Evolutionary conservation across 2,797 vertebrate species (phyloP).

Genomic region (Morelia viridis): DNA sequence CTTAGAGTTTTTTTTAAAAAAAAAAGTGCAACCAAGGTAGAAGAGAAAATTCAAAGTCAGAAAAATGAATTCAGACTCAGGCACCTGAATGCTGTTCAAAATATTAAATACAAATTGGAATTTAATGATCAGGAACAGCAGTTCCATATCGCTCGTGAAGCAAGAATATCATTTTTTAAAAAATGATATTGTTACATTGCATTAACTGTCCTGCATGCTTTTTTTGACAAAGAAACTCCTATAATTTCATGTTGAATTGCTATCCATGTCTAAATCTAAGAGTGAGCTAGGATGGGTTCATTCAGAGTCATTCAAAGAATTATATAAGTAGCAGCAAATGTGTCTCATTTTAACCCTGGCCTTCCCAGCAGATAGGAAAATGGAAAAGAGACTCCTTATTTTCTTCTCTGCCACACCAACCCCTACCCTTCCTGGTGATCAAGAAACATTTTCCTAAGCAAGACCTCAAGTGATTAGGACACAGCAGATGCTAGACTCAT

Average conservation of each 20-base stretch:
- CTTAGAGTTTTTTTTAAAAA: no score
- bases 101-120: background rate
- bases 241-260: background rate
- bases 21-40: background rate
- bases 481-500: conserved; percentile 58
- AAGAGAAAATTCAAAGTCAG: background rate
- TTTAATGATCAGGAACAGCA: background rate
- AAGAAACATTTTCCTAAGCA: conserved; percentile 45
- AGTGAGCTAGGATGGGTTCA: conserved; percentile 1
- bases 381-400: background rate
- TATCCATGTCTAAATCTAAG: conserved; percentile 18
- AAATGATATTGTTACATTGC: background rate
- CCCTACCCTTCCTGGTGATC: conserved; percentile 35
- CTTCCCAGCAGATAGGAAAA: conserved; percentile 46
- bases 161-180: conserved; percentile 11
- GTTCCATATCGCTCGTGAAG: background rate
- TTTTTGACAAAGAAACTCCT: background rate
- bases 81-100: background rate
- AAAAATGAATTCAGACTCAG: background rate
- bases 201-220: background rate
- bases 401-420: background rate
- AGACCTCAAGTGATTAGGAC: conserved; percentile 63
- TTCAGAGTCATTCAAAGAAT: background rate
- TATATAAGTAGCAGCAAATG: background rate
- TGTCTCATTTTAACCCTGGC: conserved; percentile 16